phyloP scores from a whole-genome alignment of 2,797 vertebrate species.

The Rachycentron canadum region DNA sequence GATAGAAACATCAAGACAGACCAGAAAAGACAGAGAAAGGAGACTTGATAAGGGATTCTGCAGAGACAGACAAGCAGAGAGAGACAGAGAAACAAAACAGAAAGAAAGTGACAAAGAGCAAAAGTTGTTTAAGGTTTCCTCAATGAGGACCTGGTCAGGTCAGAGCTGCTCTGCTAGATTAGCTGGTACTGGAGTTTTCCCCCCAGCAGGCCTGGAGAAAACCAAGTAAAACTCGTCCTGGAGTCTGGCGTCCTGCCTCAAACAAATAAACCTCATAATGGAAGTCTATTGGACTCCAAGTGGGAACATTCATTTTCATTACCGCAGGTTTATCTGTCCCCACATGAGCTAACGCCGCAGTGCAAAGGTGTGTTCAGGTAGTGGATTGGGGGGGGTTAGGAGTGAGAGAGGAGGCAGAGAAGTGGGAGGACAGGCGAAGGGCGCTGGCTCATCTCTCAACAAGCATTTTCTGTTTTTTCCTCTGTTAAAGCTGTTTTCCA shows the following conservation, averaged over 20 bases:
- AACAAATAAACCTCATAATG: slow-evolving; percentile 71
- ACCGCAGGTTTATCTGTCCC: slow-evolving; percentile 65
- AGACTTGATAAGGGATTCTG: slow-evolving; percentile 23
- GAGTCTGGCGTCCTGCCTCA: slow-evolving; percentile 47
- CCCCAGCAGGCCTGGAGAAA: slow-evolving; percentile 42
- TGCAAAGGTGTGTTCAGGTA: slow-evolving; percentile 60
- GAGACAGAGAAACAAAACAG: slow-evolving; percentile 19
- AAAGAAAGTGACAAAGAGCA: slow-evolving; percentile 45
- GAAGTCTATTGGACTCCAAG: slow-evolving; percentile 64
- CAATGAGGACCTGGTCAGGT: slow-evolving; percentile 1
- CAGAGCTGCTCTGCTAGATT: slow-evolving; percentile 49
- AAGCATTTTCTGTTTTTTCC: slow-evolving; percentile 54
- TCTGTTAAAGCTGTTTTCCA: slow-evolving; percentile 60
- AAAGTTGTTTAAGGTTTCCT: slow-evolving; percentile 22
- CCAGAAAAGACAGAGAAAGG: slow-evolving; percentile 1
- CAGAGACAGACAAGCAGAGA: slow-evolving; percentile 7
- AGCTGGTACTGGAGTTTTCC: slow-evolving; percentile 14
- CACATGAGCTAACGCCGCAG: slow-evolving; percentile 52
- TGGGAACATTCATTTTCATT: slow-evolving; percentile 78
- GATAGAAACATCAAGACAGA: slow-evolving; percentile 24
- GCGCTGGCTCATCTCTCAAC: slow-evolving; percentile 59
- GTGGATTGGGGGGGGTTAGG: slow-evolving; percentile 16
- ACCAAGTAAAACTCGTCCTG: slow-evolving; percentile 45
- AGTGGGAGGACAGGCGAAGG: slow-evolving; percentile 34
- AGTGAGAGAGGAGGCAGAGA: slow-evolving; percentile 10